phyloP scores from a whole-genome alignment of 1,140 invertebrate species.

The Pogonus chalceus region DNA sequence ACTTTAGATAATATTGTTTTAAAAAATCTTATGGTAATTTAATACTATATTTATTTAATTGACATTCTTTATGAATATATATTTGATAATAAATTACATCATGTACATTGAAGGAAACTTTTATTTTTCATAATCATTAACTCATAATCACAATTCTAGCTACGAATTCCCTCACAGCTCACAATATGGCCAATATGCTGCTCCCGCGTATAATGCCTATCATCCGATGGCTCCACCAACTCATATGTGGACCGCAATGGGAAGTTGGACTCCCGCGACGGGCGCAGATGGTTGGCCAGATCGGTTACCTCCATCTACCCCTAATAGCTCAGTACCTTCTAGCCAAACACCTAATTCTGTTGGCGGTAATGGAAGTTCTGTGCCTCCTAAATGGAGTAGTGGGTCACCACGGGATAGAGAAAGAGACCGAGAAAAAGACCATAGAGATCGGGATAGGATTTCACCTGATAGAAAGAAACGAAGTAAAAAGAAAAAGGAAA shows the following conservation, averaged over 20 bases:
- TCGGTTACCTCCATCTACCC: neutral
- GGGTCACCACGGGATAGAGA: slow-evolving; percentile 12
- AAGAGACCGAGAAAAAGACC: slow-evolving; percentile 20
- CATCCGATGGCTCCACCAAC: slow-evolving; percentile 18
- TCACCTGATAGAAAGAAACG: slow-evolving; percentile 17
- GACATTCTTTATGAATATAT: no score
- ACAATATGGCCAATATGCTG: slow-evolving; percentile 19
- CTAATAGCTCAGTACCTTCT: neutral
- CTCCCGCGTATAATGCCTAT: slow-evolving; percentile 21
- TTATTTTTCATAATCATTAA: no score
- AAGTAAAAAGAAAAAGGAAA: slow-evolving; percentile 32
- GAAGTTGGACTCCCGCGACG: neutral
- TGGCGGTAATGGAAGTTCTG: neutral
- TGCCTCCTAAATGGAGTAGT: neutral
- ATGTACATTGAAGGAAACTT: no score
- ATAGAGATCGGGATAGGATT: slow-evolving; percentile 17
- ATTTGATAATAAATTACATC: no score
- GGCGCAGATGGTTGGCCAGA: neutral
- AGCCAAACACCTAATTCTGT: neutral
- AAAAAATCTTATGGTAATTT: no score
- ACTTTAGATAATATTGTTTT: no score
- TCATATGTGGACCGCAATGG: slow-evolving; percentile 20
- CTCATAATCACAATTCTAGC: no score
- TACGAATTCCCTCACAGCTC: slow-evolving; percentile 16
- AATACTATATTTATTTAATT: no score